phyloP scores from a whole-genome alignment of 2,888 invertebrate species.

The Chouioia cunea region DNA sequence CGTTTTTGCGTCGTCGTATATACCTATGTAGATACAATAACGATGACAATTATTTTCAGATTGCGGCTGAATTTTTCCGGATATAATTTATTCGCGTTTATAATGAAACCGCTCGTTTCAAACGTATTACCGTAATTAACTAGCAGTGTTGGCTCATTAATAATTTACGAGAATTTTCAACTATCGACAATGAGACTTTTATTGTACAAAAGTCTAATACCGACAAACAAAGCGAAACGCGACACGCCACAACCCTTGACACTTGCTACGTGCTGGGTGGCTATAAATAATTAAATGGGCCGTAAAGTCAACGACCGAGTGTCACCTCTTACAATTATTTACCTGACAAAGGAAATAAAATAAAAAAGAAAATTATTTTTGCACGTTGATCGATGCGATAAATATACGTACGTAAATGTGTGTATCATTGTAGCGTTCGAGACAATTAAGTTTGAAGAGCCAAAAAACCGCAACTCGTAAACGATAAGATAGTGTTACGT shows the following conservation, averaged over 20 bases:
- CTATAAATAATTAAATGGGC: constrained; percentile 37
- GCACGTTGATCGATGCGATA: too few relatives aligned
- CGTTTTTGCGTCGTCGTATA: too few relatives aligned
- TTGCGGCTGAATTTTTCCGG: constrained; percentile 1
- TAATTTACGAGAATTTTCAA: too few relatives aligned
- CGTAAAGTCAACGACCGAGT: constrained; percentile 33
- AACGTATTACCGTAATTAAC: background rate
- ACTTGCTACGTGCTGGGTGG: constrained; percentile 22
- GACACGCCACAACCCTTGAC: constrained; percentile 25
- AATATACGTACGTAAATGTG: too few relatives aligned
- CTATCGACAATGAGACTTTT: too few relatives aligned
- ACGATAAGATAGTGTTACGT: background rate
- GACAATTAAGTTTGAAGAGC: background rate
- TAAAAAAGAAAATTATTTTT: background rate
- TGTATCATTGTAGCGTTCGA: background rate
- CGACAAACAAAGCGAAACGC: background rate
- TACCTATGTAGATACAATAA: too few relatives aligned
- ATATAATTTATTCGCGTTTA: background rate
- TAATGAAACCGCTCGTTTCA: background rate
- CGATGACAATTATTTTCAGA: too few relatives aligned
- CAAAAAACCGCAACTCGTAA: background rate
- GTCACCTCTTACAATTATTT: background rate
- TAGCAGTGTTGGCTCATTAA: background rate
- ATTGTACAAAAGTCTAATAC: background rate
- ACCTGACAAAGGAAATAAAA: background rate